These are phyloP conservation scores for Momotus momota DNA, from an alignment of 2,797 vertebrate genomes.

Conservation along the genomic window DNA sequence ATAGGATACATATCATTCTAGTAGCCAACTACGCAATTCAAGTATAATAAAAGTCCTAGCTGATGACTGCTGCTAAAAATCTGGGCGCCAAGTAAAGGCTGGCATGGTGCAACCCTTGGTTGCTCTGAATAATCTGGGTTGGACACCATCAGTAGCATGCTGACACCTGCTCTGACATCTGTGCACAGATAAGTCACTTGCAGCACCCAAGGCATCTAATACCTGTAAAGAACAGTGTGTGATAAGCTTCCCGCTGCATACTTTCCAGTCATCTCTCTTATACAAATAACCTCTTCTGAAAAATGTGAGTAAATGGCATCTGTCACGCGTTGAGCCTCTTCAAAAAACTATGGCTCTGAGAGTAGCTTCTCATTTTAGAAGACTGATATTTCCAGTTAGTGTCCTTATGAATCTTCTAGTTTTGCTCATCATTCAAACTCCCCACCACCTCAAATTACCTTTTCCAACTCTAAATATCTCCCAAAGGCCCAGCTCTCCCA, in stretches of 20 bases:
- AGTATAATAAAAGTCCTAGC: background rate
- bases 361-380: background rate
- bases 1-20: background rate
- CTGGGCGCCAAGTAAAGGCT: rapidly evolving
- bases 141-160: background rate
- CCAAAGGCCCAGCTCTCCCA: background rate
- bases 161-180: background rate
- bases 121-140: background rate
- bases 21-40: background rate
- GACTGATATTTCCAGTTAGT: background rate
- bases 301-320: background rate
- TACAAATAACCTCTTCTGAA: background rate
- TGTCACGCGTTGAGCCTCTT: background rate
- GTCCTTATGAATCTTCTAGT: background rate
- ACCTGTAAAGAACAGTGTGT: background rate
- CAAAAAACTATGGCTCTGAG: background rate
- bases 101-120: background rate
- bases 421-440: background rate
- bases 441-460: background rate
- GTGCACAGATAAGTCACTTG: background rate
- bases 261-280: background rate
- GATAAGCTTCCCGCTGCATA: background rate
- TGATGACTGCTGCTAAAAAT: background rate
- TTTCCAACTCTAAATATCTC: background rate
- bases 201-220: background rate